These are phyloP conservation scores for Aldabrachelys gigantea DNA, from an alignment of 2,113 vertebrate species.

Conservation along the genomic window DNA sequence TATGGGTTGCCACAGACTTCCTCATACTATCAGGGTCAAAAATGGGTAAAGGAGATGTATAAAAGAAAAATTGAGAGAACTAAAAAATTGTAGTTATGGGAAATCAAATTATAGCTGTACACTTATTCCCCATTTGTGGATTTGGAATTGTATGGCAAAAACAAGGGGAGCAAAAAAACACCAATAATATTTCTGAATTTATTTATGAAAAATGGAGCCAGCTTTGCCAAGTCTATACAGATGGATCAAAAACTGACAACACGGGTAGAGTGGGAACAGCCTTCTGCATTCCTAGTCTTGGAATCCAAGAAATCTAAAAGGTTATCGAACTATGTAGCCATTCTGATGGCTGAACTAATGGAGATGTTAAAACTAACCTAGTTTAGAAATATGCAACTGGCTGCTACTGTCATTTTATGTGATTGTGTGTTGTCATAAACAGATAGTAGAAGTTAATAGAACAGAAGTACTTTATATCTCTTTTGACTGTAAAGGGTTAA, in stretches of 20 bases:
- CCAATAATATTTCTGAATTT: too few species aligned
- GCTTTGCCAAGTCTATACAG: not conserved
- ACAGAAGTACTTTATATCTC: too few species aligned
- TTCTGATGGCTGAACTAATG: not conserved
- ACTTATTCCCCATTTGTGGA: not conserved
- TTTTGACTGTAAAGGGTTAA: too few species aligned
- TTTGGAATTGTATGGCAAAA: not conserved
- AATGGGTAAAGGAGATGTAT: not conserved
- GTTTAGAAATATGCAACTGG: not conserved
- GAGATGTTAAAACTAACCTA: not conserved
- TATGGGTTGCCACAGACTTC: not conserved
- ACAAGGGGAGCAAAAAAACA: too few species aligned
- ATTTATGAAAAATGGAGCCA: not conserved
- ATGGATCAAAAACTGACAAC: not conserved
- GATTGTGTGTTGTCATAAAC: too few species aligned
- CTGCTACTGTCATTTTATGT: not conserved
- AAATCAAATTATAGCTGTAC: not conserved
- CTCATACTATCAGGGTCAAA: not conserved
- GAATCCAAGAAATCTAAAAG: not conserved
- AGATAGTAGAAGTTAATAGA: too few species aligned
- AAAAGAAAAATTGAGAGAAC: not conserved
- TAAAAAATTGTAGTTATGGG: not conserved
- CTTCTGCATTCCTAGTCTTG: not conserved
- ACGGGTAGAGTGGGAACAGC: not conserved
- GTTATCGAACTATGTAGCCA: not conserved